Percentiles rank a stretch among this genome's conserved stretches.
Evolutionary conservation across 2,888 invertebrate species (phyloP).

Genomic region (Seira ritae): DNA sequence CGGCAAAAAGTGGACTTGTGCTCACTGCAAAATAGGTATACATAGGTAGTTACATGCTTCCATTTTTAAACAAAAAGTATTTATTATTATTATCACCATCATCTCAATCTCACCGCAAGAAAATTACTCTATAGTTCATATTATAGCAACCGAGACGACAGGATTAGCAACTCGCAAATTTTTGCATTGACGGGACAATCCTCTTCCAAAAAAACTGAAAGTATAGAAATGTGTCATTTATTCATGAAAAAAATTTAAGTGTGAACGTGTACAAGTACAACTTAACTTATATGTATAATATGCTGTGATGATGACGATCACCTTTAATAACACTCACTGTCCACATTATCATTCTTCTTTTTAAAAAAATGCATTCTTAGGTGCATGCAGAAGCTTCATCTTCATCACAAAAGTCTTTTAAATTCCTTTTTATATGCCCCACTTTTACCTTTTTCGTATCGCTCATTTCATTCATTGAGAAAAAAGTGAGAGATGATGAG

Average conservation of each 20-base stretch:
- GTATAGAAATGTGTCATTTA: neutral
- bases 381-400: slow-evolving; percentile 14
- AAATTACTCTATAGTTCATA: no score
- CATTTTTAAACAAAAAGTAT: neutral
- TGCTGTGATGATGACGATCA: neutral
- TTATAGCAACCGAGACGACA: no score
- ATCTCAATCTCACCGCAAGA: no score
- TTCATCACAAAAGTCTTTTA: slow-evolving; percentile 12
- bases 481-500: slow-evolving; percentile 16
- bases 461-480: slow-evolving; percentile 40
- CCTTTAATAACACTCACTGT: neutral
- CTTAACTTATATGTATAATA: no score
- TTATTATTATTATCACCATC: no score
- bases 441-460: slow-evolving; percentile 60
- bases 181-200: no score
- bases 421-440: slow-evolving; percentile 50
- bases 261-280: no score
- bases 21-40: neutral
- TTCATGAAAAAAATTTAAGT: neutral
- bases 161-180: no score
- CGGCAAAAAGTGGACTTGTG: neutral
- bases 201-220: neutral
- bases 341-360: neutral
- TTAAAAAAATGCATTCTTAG: neutral
- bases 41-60: neutral